A percentile compares a stretch with the other conserved stretches of the same genome.
Conservation (phyloP, 2,888 invertebrate genomes). For the Oscheius sp. region DNA sequence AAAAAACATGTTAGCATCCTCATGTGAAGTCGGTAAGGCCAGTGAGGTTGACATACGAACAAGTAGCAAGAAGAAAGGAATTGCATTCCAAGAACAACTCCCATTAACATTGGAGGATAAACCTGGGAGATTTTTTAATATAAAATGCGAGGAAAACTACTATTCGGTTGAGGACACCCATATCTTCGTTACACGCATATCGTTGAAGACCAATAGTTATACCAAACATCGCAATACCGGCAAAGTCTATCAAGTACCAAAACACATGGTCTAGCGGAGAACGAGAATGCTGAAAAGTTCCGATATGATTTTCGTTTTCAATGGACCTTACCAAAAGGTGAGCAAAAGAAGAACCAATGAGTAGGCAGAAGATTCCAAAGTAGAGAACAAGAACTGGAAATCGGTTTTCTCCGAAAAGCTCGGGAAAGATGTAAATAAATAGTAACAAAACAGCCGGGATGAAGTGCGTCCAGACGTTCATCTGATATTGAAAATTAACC, state of each 20-base stretch:
- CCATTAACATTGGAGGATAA: slow-evolving; percentile 61
- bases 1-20: slow-evolving; percentile 61
- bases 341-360: slow-evolving; percentile 60
- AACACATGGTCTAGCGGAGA: slow-evolving; percentile 67
- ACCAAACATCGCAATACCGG: slow-evolving; percentile 68
- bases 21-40: slow-evolving; percentile 53
- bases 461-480: slow-evolving; percentile 70
- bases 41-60: slow-evolving; percentile 65
- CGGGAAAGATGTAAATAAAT: slow-evolving; percentile 60
- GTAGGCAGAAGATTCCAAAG: slow-evolving; percentile 56
- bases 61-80: slow-evolving; percentile 63
- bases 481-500: slow-evolving; percentile 45
- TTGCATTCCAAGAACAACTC: slow-evolving; percentile 59
- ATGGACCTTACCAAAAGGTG: slow-evolving; percentile 57
- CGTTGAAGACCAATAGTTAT: slow-evolving; percentile 65
- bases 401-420: slow-evolving; percentile 46
- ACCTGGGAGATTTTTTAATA: slow-evolving; percentile 42
- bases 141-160: slow-evolving; percentile 36
- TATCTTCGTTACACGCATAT: slow-evolving; percentile 53
- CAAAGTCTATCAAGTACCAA: slow-evolving; percentile 69
- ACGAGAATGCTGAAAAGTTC: slow-evolving; percentile 60
- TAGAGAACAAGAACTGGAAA: slow-evolving; percentile 60
- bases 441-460: slow-evolving; percentile 62
- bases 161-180: slow-evolving; percentile 45
- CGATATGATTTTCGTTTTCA: neutral